Evolutionary conservation across 2,113 vertebrate genomes (phyloP).

Genomic region (Pavo muticus): DNA sequence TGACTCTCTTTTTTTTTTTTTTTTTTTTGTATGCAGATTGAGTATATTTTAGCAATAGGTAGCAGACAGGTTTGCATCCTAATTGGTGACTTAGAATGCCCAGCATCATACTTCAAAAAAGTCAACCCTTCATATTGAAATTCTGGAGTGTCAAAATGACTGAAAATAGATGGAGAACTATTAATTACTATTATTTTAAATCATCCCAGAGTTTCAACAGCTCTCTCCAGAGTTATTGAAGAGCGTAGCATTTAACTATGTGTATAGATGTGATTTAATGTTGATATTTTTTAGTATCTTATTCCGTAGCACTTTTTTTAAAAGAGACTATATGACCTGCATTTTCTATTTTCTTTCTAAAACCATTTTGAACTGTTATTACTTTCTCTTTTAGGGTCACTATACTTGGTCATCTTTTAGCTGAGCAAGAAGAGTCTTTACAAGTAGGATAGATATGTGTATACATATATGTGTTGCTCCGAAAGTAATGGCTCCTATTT

Average conservation of each 20-base stretch:
- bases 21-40: constrained; percentile 29
- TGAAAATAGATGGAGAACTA: constrained; percentile 22
- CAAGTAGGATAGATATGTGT: neutral
- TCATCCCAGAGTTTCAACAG: neutral
- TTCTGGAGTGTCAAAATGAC: constrained; percentile 44
- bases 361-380: neutral
- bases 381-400: neutral
- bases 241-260: neutral
- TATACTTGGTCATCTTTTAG: neutral
- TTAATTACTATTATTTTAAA: constrained; percentile 65
- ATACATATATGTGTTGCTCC: no score
- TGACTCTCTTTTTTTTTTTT: neutral
- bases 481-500: no score
- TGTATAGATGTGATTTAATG: neutral
- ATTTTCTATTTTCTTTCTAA: neutral
- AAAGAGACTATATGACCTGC: neutral
- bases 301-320: neutral
- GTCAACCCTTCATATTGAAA: constrained; percentile 60
- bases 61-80: constrained; percentile 45
- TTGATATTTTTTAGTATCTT: neutral
- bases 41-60: constrained; percentile 38
- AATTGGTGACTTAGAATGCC: constrained; percentile 53
- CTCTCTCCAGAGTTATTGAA: neutral
- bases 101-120: constrained; percentile 45
- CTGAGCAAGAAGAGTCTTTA: neutral